A percentile compares a stretch with the other conserved stretches of the same genome.
Evolutionary conservation across 2,113 vertebrate species (phyloP).

Genomic region (Scatophagus argus): DNA sequence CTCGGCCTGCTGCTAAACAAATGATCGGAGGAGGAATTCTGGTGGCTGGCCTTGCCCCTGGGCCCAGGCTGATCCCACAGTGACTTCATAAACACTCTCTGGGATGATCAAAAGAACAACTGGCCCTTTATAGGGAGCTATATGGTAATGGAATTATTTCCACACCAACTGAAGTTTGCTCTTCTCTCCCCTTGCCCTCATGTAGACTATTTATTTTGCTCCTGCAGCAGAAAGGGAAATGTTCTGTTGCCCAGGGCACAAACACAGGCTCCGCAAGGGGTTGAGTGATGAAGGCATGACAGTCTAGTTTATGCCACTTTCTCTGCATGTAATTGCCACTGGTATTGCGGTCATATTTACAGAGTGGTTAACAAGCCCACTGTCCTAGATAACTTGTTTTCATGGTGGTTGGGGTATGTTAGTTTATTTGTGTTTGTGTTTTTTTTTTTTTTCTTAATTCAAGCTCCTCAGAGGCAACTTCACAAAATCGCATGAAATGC

Average conservation of each 20-base stretch:
- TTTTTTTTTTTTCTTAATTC: constrained; percentile 11
- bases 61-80: constrained; percentile 66
- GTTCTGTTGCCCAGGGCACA: constrained; percentile 33
- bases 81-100: constrained; percentile 75
- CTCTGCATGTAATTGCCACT: background rate
- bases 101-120: constrained; percentile 74
- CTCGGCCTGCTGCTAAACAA: constrained; percentile 78
- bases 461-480: background rate
- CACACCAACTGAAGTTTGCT: constrained; percentile 72
- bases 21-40: constrained; percentile 80
- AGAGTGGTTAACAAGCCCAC: background rate
- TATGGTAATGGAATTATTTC: constrained; percentile 76
- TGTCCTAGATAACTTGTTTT: constrained; percentile 20
- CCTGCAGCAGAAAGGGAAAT: constrained; percentile 30
- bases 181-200: constrained; percentile 45
- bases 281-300: background rate
- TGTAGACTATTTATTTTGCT: constrained; percentile 62
- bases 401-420: background rate
- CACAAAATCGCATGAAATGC: constrained; percentile 16
- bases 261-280: background rate
- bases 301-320: constrained; percentile 21
- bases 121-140: constrained; percentile 71
- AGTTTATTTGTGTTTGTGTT: constrained; percentile 2
- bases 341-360: constrained; percentile 26
- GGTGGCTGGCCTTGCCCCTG: constrained; percentile 68